A percentile compares a stretch with the other conserved stretches of the same genome.
Conservation (phyloP, 2,113 vertebrate species). For the Grammomys surdaster region DNA sequence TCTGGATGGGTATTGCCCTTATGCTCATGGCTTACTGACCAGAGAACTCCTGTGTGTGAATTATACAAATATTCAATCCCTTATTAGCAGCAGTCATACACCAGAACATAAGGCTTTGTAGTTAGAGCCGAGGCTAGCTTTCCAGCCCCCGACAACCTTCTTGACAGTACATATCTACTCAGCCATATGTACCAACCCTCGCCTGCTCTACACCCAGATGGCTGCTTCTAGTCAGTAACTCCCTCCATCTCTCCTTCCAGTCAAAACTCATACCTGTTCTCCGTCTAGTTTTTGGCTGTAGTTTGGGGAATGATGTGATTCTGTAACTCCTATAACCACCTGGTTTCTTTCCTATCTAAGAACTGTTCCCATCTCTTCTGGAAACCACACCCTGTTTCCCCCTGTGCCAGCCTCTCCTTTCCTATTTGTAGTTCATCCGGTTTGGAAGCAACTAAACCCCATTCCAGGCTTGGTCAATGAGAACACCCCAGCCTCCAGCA, state of each 20-base stretch:
- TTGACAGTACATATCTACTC: neutral
- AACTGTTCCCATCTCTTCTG: neutral
- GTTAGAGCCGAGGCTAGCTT: neutral
- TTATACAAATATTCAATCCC: neutral
- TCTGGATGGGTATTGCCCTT: neutral
- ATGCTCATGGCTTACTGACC: neutral
- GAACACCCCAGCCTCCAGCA: neutral
- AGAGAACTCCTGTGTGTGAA: neutral
- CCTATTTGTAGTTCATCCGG: neutral
- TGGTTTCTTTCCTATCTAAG: neutral
- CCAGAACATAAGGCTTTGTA: neutral
- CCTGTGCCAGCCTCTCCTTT: neutral
- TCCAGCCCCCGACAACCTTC: neutral
- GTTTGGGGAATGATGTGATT: constrained; percentile 45
- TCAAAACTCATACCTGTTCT: constrained; percentile 12
- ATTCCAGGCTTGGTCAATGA: neutral
- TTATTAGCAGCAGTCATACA: neutral
- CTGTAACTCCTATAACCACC: neutral
- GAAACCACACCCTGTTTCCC: neutral
- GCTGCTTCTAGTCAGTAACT: neutral
- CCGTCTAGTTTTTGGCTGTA: neutral
- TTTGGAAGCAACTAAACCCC: neutral
- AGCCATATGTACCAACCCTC: neutral
- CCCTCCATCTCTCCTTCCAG: neutral
- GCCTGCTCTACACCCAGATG: neutral